phyloP scores from a whole-genome alignment of 1,140 invertebrate genomes.

The Drosophila nebulosa region DNA sequence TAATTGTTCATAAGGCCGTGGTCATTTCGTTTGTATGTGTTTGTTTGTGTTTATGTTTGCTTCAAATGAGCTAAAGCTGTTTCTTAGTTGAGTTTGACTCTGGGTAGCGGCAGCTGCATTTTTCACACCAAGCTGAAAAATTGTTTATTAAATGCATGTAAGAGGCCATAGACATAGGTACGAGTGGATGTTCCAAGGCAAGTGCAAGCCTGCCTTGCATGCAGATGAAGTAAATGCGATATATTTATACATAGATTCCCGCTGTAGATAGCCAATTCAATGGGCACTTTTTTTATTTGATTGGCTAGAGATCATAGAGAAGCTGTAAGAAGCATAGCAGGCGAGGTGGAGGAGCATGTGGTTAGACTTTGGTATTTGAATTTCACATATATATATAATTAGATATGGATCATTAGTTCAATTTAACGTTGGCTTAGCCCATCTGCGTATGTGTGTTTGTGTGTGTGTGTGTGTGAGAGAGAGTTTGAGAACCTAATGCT shows the following conservation, averaged over 20 bases:
- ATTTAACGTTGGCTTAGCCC: not conserved
- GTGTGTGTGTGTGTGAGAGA: too few species aligned
- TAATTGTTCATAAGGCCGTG: slow-evolving; percentile 4
- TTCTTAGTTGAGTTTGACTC: not conserved
- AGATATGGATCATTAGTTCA: slow-evolving; percentile 3
- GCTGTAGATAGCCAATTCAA: slow-evolving; percentile 2
- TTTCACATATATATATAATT: not conserved
- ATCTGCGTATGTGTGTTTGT: too few species aligned
- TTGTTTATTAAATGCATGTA: slow-evolving; percentile 14
- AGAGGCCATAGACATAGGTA: slow-evolving; percentile 1
- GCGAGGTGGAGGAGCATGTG: not conserved
- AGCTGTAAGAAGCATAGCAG: too few species aligned
- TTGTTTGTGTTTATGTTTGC: not conserved
- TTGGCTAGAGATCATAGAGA: not conserved
- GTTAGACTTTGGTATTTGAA: not conserved
- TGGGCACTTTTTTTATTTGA: not conserved
- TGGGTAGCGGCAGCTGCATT: not conserved
- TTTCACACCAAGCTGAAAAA: slow-evolving; percentile 5
- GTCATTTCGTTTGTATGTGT: not conserved
- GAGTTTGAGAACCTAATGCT: too few species aligned
- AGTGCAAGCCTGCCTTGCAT: slow-evolving; percentile 1
- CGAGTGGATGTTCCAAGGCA: not conserved
- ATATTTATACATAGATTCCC: slow-evolving; percentile 6
- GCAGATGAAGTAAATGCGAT: slow-evolving; percentile 10
- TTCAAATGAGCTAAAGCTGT: slow-evolving; percentile 5